Conservation (phyloP, 2,113 vertebrate species). For the Oryzias melastigma region DNA sequence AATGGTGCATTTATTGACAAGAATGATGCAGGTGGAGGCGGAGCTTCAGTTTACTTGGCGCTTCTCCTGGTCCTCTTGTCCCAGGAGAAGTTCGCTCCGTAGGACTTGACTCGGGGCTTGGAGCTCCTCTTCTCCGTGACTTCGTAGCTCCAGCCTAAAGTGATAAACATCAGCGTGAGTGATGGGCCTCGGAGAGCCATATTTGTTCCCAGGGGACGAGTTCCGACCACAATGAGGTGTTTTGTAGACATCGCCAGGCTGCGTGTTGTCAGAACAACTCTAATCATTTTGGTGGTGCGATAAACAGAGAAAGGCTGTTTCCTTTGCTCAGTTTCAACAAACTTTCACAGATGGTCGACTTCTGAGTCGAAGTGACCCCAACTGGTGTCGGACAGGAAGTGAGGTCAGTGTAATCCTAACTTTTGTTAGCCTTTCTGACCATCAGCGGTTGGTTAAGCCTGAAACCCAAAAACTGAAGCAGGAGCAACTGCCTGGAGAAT, state of each 20-base stretch:
- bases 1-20: constrained; percentile 68
- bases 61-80: constrained; percentile 95
- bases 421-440: not conserved
- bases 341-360: constrained; percentile 57
- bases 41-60: constrained; percentile 86
- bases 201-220: constrained; percentile 48
- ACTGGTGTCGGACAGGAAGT: constrained; percentile 6
- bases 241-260: constrained; percentile 58
- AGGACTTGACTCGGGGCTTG: constrained; percentile 94
- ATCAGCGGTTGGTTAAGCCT: no score
- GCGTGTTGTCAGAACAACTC: constrained; percentile 52
- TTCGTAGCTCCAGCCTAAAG: constrained; percentile 94
- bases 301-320: constrained; percentile 64
- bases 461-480: no score
- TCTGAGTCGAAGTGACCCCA: constrained; percentile 29
- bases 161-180: constrained; percentile 53
- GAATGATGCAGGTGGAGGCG: constrained; percentile 54
- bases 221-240: constrained; percentile 66
- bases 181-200: constrained; percentile 31
- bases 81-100: constrained; percentile 98
- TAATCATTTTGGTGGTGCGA: constrained; percentile 61
- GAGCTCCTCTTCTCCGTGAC: constrained; percentile 86
- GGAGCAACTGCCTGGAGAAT: no score
- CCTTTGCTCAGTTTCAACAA: constrained; percentile 61
- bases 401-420: not conserved